phyloP scores from a whole-genome alignment of 2,888 invertebrate genomes.

The Taenaris catops region DNA sequence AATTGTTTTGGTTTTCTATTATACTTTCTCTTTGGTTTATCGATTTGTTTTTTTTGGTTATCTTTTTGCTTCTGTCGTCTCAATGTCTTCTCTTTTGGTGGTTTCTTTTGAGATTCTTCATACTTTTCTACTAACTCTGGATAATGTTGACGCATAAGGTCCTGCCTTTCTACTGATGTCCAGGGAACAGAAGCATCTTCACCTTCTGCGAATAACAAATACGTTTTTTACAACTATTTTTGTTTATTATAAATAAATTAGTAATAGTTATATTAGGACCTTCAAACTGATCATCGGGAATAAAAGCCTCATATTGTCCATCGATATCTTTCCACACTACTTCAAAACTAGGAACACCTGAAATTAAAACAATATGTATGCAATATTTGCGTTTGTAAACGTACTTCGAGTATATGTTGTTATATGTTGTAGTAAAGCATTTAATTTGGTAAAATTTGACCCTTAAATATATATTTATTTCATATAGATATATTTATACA shows the following conservation, averaged over 20 bases:
- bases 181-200: conserved; percentile 76
- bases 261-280: no score
- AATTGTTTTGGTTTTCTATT: conserved; percentile 46
- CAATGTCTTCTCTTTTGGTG: conserved; percentile 60
- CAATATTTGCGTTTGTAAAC: no score
- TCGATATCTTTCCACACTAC: conserved; percentile 84
- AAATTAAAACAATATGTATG: conserved; percentile 22
- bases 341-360: conserved; percentile 85
- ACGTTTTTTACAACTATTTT: no score
- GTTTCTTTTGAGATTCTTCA: conserved; percentile 77
- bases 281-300: conserved; percentile 80
- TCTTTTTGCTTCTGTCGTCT: conserved; percentile 43
- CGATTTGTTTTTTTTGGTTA: conserved; percentile 33
- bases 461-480: no score
- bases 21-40: conserved; percentile 59
- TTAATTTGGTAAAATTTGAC: no score
- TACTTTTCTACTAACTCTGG: conserved; percentile 81
- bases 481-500: no score
- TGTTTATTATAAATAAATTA: no score
- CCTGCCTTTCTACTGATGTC: conserved; percentile 85
- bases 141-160: conserved; percentile 81
- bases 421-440: no score
- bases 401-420: no score
- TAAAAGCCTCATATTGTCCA: conserved; percentile 76
- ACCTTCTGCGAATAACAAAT: conserved; percentile 37